Conservation (phyloP, 2,888 invertebrate genomes). For the Tenthredo mesomela region DNA sequence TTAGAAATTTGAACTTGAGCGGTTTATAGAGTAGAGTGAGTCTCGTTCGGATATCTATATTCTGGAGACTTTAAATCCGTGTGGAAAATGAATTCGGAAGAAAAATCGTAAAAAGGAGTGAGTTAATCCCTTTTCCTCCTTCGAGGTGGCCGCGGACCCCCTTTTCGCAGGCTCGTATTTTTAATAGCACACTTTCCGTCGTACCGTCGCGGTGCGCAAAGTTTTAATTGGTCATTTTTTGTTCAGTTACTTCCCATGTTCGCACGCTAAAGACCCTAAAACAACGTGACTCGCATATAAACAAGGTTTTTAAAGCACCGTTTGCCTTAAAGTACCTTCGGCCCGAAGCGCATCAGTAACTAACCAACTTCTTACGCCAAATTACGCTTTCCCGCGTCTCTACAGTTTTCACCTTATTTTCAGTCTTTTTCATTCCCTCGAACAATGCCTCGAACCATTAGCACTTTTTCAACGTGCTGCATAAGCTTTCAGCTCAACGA, state of each 20-base stretch:
- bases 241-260: constrained; percentile 39
- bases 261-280: constrained; percentile 52
- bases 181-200: constrained; percentile 29
- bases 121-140: constrained; percentile 11
- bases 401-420: constrained; percentile 4
- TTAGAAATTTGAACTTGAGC: background rate
- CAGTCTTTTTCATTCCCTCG: constrained; percentile 13
- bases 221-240: constrained; percentile 54
- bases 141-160: background rate
- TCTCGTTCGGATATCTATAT: background rate
- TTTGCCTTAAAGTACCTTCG: constrained; percentile 43
- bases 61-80: background rate
- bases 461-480: background rate
- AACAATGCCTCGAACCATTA: constrained; percentile 25
- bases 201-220: constrained; percentile 31
- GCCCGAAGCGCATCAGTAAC: constrained; percentile 36
- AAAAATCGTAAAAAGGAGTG: constrained; percentile 13
- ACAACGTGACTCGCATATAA: constrained; percentile 53
- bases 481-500: background rate
- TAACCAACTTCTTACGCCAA: constrained; percentile 49
- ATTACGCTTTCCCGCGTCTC: constrained; percentile 24
- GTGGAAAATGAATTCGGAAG: background rate
- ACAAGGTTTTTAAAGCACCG: constrained; percentile 51
- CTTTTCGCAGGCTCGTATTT: constrained; percentile 31
- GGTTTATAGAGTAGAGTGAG: background rate